Base-by-base conservation (phyloP, 2,113 vertebrate genomes). In the Aegypius monachus region DNA sequence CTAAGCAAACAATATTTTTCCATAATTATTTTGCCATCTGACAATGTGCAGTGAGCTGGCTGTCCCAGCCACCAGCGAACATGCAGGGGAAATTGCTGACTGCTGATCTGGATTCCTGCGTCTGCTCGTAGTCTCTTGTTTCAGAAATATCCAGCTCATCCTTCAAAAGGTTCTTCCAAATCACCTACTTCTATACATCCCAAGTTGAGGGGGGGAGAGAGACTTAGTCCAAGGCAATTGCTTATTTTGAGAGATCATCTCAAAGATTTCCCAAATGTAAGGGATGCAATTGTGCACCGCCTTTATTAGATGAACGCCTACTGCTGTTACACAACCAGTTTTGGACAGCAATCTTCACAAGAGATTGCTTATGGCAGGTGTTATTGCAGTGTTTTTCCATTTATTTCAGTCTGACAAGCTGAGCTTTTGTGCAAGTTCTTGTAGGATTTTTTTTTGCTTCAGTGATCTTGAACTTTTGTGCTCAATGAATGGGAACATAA, bases 101-200 rank as follows among this genome's bases (percentile, higher is more conserved):
- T 3, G 16, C 52, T 42, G 20, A 22, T 38, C 31, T 58, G 52
- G 17, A 18, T 59, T 66, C 32, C 52, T 40, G 18, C 0, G 0
- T 13, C 27, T 23, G 27, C 21, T 71, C 17, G 31, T 36, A 18
- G 27, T 5, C 31, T 36, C 27, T 58, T 36, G 8, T 36, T 53
- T 70, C 6, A 14, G 66, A 27, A 71, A 31, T 27, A 58, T 26
- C 62, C 50, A 70, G 25, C 47, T 93, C 26, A 11, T 42, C 5
- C 25, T 45, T 77, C 21, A 18, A 32, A 71, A 66, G 22, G 7
- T 78, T 81, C 48, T 91, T 58, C 26, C 31, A 62, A 8, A 27
- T 86, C 0, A 0, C 32, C 16, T 36, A 2, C 45, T 55, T 55
- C 1, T 1, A 9, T 22, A 26, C n/a, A 15, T 52, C 47, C 22